Conservation (phyloP, 2,797 vertebrate genomes). For the Buphagus erythrorhynchus region DNA sequence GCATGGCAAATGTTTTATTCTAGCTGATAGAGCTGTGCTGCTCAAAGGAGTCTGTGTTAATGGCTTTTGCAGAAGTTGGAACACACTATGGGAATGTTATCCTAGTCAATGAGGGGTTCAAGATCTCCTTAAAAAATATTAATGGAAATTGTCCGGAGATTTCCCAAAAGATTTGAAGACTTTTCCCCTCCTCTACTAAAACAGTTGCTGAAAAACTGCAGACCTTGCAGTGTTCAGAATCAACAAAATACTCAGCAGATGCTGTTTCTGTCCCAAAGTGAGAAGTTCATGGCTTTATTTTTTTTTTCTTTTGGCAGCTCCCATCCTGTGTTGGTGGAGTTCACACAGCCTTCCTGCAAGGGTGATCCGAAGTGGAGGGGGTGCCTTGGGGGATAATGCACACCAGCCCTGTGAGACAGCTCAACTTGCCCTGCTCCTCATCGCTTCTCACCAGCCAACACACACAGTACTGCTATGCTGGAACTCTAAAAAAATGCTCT, state of each 20-base stretch:
- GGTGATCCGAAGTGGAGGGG: background rate
- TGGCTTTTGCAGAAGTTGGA: conserved; percentile 68
- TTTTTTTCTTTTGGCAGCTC: background rate
- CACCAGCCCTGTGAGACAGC: background rate
- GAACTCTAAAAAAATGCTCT: background rate
- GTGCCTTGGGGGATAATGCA: background rate
- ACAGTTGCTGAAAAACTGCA: conserved; percentile 53
- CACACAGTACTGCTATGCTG: background rate
- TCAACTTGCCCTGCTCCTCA: background rate
- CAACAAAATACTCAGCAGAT: conserved; percentile 44
- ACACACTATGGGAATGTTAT: conserved; percentile 66
- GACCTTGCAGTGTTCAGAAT: conserved; percentile 24
- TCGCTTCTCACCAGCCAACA: background rate
- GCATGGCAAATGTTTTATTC: background rate
- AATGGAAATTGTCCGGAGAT: conserved; percentile 67
- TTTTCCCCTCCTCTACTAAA: conserved; percentile 38
- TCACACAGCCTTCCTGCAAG: background rate
- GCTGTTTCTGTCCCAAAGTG: background rate
- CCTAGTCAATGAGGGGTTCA: conserved; percentile 39
- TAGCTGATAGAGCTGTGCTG: background rate
- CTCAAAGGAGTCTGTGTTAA: conserved; percentile 29
- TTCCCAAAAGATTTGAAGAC: conserved; percentile 69
- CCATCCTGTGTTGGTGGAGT: background rate
- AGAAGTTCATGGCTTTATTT: background rate
- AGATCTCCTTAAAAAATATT: conserved; percentile 61